Evolutionary conservation across 2,113 vertebrate species (phyloP).

Genomic region (Cyrtonyx montezumae): DNA sequence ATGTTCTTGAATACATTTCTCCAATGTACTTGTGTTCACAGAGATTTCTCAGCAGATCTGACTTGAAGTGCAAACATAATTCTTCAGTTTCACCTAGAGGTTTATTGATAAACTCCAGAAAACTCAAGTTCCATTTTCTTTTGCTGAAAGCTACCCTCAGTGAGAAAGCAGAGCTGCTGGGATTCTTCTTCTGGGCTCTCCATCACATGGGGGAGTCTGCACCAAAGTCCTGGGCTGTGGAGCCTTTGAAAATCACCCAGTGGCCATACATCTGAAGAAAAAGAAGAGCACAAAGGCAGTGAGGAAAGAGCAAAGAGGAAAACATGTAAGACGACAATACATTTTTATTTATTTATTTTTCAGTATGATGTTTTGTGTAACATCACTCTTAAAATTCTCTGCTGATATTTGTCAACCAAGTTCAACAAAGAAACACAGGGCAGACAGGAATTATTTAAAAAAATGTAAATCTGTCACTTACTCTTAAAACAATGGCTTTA

Average conservation of each 20-base stretch:
- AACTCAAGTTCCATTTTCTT: slow-evolving; percentile 5
- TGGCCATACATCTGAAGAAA: not conserved
- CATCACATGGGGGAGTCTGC: not conserved
- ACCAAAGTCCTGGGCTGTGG: not conserved
- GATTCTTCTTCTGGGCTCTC: slow-evolving; percentile 25
- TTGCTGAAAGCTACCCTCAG: not conserved
- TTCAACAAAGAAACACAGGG: not conserved
- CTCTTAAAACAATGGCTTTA: not conserved
- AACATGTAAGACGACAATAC: not conserved
- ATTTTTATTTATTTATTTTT: not conserved
- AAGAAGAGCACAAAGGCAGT: not conserved
- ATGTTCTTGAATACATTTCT: slow-evolving; percentile 23
- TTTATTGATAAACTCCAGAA: slow-evolving; percentile 65
- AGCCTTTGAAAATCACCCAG: not conserved
- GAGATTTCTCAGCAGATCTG: slow-evolving; percentile 36
- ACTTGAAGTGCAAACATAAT: not conserved
- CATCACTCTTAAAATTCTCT: not conserved
- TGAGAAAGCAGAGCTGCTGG: slow-evolving; percentile 2
- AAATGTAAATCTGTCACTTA: not conserved
- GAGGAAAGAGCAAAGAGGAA: not conserved
- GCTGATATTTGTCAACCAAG: not conserved
- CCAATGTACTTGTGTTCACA: not conserved
- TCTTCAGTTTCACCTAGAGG: slow-evolving; percentile 48
- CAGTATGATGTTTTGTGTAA: not conserved
- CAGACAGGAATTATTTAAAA: not conserved